Percentiles rank a stretch among this genome's conserved stretches.
These are phyloP conservation scores for Paralichthys olivaceus DNA, from an alignment of 2,113 vertebrate genomes.

Conservation along the genomic window DNA sequence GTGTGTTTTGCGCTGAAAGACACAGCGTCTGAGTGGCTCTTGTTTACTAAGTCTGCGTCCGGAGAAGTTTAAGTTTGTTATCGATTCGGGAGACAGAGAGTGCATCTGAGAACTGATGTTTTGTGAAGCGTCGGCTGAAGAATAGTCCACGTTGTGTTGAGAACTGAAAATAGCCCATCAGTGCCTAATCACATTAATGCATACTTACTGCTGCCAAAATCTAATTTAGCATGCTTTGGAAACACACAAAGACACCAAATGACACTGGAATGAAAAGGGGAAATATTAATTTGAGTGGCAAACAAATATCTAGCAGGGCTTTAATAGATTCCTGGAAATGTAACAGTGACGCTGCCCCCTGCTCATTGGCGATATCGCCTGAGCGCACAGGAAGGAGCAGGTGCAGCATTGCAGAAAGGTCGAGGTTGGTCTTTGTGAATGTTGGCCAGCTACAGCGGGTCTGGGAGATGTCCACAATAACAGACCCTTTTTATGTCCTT, in stretches of 20 bases:
- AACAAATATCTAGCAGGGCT: conserved; percentile 57
- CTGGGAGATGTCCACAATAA: conserved; percentile 61
- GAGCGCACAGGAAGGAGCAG: conserved; percentile 51
- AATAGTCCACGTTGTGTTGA: conserved; percentile 48
- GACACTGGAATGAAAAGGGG: conserved; percentile 54
- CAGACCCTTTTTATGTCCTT: conserved; percentile 64
- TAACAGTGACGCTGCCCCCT: conserved; percentile 16
- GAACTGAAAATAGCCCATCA: conserved; percentile 69
- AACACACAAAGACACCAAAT: conserved; percentile 61
- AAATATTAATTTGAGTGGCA: conserved; percentile 58
- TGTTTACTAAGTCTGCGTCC: conserved; percentile 61
- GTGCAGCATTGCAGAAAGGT: conserved; percentile 64
- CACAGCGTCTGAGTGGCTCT: conserved; percentile 51
- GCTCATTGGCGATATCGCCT: conserved; percentile 38
- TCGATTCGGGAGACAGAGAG: conserved; percentile 66
- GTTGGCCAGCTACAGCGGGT: conserved; percentile 50
- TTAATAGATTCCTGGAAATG: conserved; percentile 48
- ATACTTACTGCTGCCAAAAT: conserved; percentile 51
- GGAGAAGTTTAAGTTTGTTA: conserved; percentile 64
- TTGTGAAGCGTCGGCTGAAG: conserved; percentile 41
- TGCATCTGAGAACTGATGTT: conserved; percentile 60
- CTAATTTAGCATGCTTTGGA: conserved; percentile 46
- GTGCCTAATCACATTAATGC: conserved; percentile 68
- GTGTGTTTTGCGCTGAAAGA: conserved; percentile 28
- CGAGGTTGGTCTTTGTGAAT: conserved; percentile 64